Base-by-base conservation (phyloP, 1,140 invertebrate species). In the Zaprionus kolodkinae region DNA sequence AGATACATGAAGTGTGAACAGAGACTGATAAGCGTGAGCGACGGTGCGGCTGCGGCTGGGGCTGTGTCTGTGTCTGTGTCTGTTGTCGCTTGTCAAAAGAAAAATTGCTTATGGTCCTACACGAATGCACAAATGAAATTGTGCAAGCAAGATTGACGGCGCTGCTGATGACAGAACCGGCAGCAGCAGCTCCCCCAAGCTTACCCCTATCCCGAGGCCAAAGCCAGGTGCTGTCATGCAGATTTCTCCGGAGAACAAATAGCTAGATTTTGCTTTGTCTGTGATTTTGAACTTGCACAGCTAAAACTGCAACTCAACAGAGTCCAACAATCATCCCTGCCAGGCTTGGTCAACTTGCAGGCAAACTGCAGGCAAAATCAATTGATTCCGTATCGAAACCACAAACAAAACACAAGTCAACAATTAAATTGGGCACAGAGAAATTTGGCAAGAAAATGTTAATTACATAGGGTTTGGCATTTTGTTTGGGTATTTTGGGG, bases 61-160 rank as follows among this genome's bases (percentile, higher is more conserved):
- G n/a, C n/a, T n/a, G 7, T 21, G 21, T 21, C 40, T 43, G 38
- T n/a, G 13, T n/a, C 50, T 62, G 56, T 21, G 63, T 15, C 63
- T 76, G 48, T 70, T 57, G 40, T 62, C 62, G 64, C 61, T 48
- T 67, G 72, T 78, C 76, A 72, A 79, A 67, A 72, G 55, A 80
- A 72, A 74, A 68, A 69, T 62, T 76, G 72, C 72, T 76, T 76
- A 71, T 70, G 54, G 55, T 50, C 64, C 25, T 61, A 72, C 68
- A 56, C 68, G 77, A 79, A 72, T 79, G 77, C 77, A 79, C 77
- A 78, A 75, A 81, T 68, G 25, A 72, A 70, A 77, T 79, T 81
- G 72, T 73, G 76, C 70, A 68, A 50, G 33, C 72, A 72, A 72
- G 62, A 83, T 76, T 71, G 54, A 73, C 57, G 33, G 62, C 64